Evolutionary conservation across 2,888 invertebrate genomes (phyloP).

Genomic region (Eumacrocentrus americanus): DNA sequence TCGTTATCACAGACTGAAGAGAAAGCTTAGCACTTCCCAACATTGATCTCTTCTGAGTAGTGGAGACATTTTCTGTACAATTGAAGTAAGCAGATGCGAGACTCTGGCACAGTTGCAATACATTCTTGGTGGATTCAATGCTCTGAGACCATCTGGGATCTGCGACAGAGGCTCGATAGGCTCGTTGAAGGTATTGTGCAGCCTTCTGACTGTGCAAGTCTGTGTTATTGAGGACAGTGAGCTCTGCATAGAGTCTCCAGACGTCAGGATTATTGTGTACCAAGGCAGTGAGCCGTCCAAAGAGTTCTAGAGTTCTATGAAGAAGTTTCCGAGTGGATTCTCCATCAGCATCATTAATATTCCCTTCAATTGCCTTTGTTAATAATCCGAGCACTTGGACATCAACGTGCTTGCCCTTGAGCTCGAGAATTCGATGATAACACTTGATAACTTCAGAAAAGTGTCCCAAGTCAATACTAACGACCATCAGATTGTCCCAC

Average conservation of each 20-base stretch:
- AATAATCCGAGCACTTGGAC: constrained; percentile 76
- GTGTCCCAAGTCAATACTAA: constrained; percentile 85
- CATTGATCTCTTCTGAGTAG: constrained; percentile 59
- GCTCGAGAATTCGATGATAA: constrained; percentile 83
- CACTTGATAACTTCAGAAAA: constrained; percentile 84
- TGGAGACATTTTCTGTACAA: constrained; percentile 62
- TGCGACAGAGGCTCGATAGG: constrained; percentile 74
- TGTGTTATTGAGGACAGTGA: constrained; percentile 64
- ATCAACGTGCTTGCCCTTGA: constrained; percentile 82
- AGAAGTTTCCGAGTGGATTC: constrained; percentile 47
- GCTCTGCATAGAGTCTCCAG: constrained; percentile 82
- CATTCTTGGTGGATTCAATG: constrained; percentile 66
- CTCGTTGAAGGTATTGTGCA: constrained; percentile 77
- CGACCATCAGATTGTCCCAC: constrained; percentile 94
- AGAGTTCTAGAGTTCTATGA: constrained; percentile 70
- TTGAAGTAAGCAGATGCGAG: constrained; percentile 68
- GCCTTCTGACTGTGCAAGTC: constrained; percentile 59
- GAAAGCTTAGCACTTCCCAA: constrained; percentile 55
- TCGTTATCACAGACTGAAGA: constrained; percentile 56
- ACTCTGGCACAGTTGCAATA: constrained; percentile 67
- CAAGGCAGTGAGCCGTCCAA: constrained; percentile 76
- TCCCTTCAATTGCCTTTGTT: constrained; percentile 72
- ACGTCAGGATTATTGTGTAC: constrained; percentile 74
- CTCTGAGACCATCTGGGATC: constrained; percentile 71
- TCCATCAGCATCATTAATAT: constrained; percentile 67